phyloP scores from a whole-genome alignment of 2,888 invertebrate species.

The Venustoraphidia nigricollis region DNA sequence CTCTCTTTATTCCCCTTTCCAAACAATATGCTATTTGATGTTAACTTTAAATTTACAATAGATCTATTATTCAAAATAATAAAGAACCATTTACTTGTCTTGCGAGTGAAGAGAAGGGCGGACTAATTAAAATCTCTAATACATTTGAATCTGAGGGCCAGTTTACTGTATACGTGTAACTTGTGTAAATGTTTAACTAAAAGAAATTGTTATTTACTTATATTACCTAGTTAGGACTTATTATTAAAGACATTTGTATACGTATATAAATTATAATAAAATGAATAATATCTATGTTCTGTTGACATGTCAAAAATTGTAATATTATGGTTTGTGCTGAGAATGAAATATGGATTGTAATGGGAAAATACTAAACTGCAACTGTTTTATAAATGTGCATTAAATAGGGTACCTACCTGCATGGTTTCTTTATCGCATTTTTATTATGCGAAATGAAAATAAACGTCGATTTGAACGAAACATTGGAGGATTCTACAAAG shows the following conservation, averaged over 20 bases:
- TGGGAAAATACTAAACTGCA: too few relatives aligned
- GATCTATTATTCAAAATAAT: background rate
- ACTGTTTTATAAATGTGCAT: too few relatives aligned
- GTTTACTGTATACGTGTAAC: slow-evolving; percentile 9
- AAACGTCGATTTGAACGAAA: too few relatives aligned
- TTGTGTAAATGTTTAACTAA: background rate
- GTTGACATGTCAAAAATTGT: too few relatives aligned
- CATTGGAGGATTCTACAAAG: too few relatives aligned
- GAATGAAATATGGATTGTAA: too few relatives aligned
- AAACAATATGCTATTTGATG: background rate
- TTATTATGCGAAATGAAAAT: too few relatives aligned
- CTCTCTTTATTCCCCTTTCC: too few relatives aligned
- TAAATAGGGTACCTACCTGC: too few relatives aligned
- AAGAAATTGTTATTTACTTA: background rate
- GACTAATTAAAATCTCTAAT: background rate
- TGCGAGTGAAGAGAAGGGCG: too few relatives aligned
- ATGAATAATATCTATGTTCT: background rate
- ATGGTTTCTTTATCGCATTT: too few relatives aligned
- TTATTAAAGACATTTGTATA: background rate
- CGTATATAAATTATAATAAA: background rate
- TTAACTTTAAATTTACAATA: background rate
- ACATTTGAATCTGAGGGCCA: slow-evolving; percentile 2
- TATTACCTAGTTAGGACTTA: background rate
- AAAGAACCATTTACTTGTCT: background rate
- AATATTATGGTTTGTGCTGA: too few relatives aligned